These are phyloP conservation scores for Ictalurus furcatus DNA, from an alignment of 2,113 vertebrate species.

Conservation along the genomic window DNA sequence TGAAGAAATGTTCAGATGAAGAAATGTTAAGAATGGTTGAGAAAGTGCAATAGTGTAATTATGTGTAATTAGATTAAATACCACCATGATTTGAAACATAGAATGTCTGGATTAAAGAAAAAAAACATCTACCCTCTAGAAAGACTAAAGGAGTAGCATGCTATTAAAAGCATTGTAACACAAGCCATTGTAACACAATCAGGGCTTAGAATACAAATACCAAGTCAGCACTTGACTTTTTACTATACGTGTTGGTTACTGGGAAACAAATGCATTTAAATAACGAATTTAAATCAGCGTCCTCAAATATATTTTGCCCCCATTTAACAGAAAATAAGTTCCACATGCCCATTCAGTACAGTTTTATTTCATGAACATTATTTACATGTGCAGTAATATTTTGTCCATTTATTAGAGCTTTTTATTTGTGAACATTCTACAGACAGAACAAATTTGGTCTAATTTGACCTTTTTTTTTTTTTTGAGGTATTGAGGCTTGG, in stretches of 20 bases:
- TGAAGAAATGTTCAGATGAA: neutral
- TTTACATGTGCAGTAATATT: neutral
- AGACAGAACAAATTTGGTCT: neutral
- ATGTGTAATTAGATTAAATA: neutral
- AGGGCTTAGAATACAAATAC: slow-evolving; percentile 3
- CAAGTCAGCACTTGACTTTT: slow-evolving; percentile 1
- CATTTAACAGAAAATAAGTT: neutral
- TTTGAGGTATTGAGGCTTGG: neutral
- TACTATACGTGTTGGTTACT: neutral
- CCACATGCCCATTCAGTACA: neutral
- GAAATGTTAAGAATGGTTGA: neutral
- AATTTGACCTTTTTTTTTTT: neutral
- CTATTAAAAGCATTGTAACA: slow-evolving; percentile 10
- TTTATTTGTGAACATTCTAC: neutral
- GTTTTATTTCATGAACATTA: neutral
- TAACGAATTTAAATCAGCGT: neutral
- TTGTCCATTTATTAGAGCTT: neutral
- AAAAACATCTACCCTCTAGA: neutral
- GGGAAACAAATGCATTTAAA: slow-evolving; percentile 18
- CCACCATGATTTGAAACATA: neutral
- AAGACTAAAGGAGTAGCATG: neutral
- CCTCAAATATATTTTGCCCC: neutral
- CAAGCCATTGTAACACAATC: slow-evolving; percentile 15
- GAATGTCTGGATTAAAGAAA: neutral
- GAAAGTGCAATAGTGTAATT: neutral